Evolutionary conservation across 2,113 vertebrate species (phyloP).

Genomic region (Salvelinus sp.): DNA sequence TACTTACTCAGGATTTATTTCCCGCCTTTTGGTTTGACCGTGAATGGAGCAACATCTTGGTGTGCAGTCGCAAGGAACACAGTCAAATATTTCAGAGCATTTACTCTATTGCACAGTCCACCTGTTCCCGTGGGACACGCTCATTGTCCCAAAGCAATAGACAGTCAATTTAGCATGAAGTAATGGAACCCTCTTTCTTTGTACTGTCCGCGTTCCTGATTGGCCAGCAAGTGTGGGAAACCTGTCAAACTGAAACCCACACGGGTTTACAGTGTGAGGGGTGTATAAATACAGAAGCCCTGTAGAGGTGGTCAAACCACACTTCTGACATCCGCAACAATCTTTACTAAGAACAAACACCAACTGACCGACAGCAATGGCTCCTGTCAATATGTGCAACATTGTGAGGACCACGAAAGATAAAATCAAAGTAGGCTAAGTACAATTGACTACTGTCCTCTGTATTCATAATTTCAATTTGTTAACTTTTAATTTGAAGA

Average conservation of each 20-base stretch:
- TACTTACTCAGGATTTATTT: conserved; percentile 9
- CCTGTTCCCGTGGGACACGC: conserved; percentile 66
- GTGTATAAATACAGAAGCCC: conserved; percentile 57
- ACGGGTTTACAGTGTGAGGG: background rate
- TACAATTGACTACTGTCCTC: no score
- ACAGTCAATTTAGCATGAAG: conserved; percentile 68
- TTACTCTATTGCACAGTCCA: conserved; percentile 57
- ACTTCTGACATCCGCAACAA: background rate
- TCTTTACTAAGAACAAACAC: background rate
- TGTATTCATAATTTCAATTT: background rate
- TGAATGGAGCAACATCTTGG: conserved; percentile 30
- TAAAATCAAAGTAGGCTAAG: conserved; percentile 69
- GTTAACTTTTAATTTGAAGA: no score
- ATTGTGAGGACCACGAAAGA: conserved; percentile 53
- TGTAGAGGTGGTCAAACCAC: background rate
- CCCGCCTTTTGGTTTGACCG: conserved; percentile 35
- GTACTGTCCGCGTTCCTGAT: conserved; percentile 54
- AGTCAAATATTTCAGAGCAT: conserved; percentile 65
- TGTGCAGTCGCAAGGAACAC: conserved; percentile 25
- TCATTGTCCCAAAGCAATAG: conserved; percentile 65
- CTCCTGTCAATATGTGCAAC: conserved; percentile 59
- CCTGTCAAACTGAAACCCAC: conserved; percentile 56
- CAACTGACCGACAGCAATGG: conserved; percentile 43
- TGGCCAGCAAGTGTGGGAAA: conserved; percentile 79
- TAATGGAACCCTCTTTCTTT: conserved; percentile 55